Conservation (phyloP, 2,113 vertebrate species). For the Hippocampus abdominalis region DNA sequence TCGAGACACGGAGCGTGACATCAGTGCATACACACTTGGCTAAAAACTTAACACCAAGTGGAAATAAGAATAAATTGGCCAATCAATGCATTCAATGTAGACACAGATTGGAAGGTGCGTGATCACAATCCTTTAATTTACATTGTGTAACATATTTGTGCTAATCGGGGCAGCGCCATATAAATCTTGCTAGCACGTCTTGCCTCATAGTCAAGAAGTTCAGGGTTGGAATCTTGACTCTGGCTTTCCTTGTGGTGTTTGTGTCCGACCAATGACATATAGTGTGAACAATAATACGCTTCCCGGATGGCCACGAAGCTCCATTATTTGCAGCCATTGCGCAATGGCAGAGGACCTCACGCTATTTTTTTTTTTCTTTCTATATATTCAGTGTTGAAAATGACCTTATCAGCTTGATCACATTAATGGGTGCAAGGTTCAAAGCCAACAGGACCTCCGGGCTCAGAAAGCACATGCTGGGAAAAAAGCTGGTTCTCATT, state of each 20-base stretch:
- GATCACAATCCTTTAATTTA: too few species aligned
- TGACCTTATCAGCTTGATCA: neutral
- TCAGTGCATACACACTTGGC: neutral
- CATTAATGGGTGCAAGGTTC: neutral
- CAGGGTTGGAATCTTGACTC: too few species aligned
- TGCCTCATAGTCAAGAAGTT: too few species aligned
- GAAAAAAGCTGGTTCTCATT: constrained; percentile 20
- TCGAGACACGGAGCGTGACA: neutral
- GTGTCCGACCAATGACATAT: neutral
- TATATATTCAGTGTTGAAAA: constrained; percentile 7
- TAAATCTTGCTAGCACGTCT: too few species aligned
- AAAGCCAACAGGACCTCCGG: constrained; percentile 7
- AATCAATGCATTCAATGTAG: too few species aligned
- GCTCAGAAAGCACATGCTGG: constrained; percentile 4
- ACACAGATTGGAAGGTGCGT: too few species aligned
- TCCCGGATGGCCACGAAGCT: neutral
- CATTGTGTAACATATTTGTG: too few species aligned
- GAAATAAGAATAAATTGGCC: neutral
- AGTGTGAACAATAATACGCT: neutral
- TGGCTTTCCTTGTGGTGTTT: neutral
- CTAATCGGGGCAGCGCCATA: too few species aligned
- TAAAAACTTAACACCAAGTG: neutral
- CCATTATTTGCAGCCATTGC: neutral
- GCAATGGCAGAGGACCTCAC: neutral
- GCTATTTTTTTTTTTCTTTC: neutral